Evolutionary conservation across 2,797 vertebrate genomes (phyloP), one percentile per base, ranked within the genome.

Genomic region (Phoxinus dragarum): DNA sequence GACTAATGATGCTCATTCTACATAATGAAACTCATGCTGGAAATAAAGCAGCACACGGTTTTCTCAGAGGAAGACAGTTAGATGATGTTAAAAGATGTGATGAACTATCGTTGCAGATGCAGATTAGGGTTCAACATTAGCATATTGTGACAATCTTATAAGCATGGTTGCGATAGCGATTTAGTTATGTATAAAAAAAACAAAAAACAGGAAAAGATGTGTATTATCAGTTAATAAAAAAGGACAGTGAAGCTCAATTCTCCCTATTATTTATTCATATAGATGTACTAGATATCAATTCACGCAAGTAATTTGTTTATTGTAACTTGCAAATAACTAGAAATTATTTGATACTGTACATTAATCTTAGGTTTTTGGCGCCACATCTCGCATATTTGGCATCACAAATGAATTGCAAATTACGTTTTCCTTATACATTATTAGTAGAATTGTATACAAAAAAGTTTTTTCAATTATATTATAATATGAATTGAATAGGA

Each of bases 1-100:
- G 79, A 82, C 49, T 72, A 27, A 69, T 77, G n/a, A 47, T 3
- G 40, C 59, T 47, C 14, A 68, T 68, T 84, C 23, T 67, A 68
- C 34, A 67, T 67, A 78, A 54, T 75, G 40, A 77, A 78, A 10
- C 66, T 56, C 27, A 42, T n/a, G 34, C 49, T 71, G 17, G 4
- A 44, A 44, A 68, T 59, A 69, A 84, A 78, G 64, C 66, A 40
- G 74, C 47, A 78, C 49, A 76, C 14, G 2, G 74, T 54, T 84
- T 84, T 84, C 54, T 82, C 40, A 73, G 11, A 36, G 56, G 71
- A 38, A 17, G 68, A 23, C 36, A 16, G 54, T 56, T 27, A 81
- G 34, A 81, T 82, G 54, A 73, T 12, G 17, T 7, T 59, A n/a
- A 81, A 54, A 17, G 8, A 81, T 71, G 14, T 19, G 56, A 52